Conservation (phyloP, 2,797 vertebrate species). For the Vultur gryphus region DNA sequence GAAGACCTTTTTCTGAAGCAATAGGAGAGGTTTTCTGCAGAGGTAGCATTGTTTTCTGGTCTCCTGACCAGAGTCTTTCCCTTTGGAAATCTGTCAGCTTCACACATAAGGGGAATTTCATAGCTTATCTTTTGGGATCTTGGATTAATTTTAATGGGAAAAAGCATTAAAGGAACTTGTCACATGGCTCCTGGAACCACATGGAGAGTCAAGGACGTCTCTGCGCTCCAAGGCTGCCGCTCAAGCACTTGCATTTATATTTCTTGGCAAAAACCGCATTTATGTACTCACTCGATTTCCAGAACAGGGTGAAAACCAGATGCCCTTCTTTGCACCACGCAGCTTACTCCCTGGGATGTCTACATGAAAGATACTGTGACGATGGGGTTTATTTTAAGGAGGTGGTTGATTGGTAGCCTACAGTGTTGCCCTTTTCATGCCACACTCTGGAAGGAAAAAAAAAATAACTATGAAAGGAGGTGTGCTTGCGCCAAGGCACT, state of each 20-base stretch:
- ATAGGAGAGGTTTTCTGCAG: neutral
- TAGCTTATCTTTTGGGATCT: neutral
- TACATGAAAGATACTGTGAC: constrained; percentile 44
- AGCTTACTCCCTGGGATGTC: constrained; percentile 38
- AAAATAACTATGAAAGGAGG: constrained; percentile 23
- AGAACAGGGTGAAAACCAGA: constrained; percentile 58
- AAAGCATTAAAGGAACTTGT: constrained; percentile 12
- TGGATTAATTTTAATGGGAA: constrained; percentile 15
- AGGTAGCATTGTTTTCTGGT: neutral
- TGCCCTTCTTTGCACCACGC: constrained; percentile 27
- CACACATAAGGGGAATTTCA: neutral
- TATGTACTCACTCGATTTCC: constrained; percentile 18
- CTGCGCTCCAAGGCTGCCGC: neutral
- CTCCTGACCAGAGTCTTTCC: constrained; percentile 10
- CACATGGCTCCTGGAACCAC: constrained; percentile 16
- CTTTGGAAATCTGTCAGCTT: constrained; percentile 11
- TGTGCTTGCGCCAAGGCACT: neutral
- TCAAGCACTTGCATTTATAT: constrained; percentile 35
- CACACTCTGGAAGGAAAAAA: constrained; percentile 13
- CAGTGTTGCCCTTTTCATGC: constrained; percentile 53
- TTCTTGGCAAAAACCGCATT: constrained; percentile 10
- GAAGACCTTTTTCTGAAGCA: constrained; percentile 29
- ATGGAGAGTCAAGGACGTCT: neutral
- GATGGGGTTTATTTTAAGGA: constrained; percentile 54
- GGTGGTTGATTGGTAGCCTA: constrained; percentile 51